Base-by-base conservation (phyloP, 2,797 vertebrate species). In the Chiroxiphia lanceolata region DNA sequence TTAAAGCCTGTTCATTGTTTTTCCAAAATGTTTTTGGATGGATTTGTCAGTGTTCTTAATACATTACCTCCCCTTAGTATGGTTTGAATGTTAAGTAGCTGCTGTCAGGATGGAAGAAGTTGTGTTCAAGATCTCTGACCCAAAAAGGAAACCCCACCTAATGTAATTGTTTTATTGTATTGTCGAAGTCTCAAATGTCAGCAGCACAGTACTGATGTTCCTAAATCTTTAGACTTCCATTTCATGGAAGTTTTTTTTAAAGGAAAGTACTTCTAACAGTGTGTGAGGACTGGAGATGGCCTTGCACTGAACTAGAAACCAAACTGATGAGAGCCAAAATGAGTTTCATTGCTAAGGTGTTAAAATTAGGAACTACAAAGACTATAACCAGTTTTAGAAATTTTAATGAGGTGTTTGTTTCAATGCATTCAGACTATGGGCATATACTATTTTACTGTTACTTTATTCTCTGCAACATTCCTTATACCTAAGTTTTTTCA, bases 91-190 rank as follows among this genome's bases (percentile, higher is more conserved):
- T 93, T 79, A 96, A 90, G 87, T 74, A 68, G 57, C 31, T 88
- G 68, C 40, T 78, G 64, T 94, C 79, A 83, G 91, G 84, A 80
- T 94, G 82, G 93, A 94, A 95, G 79, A 95, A 95, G 76, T 68
- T 74, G 64, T 88, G 71, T 85, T 91, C 72, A 53, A 77, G 82
- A 68, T 74, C 60, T 70, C 68, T 74, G 64, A 89, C 87, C 48
- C 10, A 56, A 83, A 95, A 94, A 87, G 89, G 82, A 95, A 96
- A 88, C 91, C 26, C 71, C 89, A 90, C 87, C 91, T 94, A 68
- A 85, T 70, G 17, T 77, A 89, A 95, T 87, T 89, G 75, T 79
- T 94, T 93, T 69, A 45, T 80, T 92, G 68, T 85, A 91, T 77
- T 92, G 23, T 50, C 60, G 71, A 91, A 95, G 16, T 31, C 68